phyloP scores from a whole-genome alignment of 2,113 vertebrate species.

The Stomatorhinus ivindoensis region DNA sequence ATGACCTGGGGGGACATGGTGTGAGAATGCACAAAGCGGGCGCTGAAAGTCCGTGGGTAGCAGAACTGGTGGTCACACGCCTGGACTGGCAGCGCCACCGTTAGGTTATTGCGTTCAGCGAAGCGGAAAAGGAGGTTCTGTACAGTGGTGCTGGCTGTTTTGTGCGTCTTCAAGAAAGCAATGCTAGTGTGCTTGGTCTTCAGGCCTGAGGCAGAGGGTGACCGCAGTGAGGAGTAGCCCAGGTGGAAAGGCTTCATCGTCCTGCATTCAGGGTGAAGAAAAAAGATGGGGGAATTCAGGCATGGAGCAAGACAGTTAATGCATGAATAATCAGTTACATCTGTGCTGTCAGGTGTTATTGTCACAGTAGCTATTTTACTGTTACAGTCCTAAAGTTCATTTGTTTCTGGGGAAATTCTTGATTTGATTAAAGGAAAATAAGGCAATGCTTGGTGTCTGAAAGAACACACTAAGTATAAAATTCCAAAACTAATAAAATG shows the following conservation, averaged over 20 bases:
- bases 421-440: background rate
- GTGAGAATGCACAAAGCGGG: slow-evolving; percentile 68
- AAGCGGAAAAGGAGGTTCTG: slow-evolving; percentile 83
- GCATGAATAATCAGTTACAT: background rate
- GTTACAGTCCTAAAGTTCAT: background rate
- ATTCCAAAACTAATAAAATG: background rate
- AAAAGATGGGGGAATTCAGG: background rate
- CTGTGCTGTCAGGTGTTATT: background rate
- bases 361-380: background rate
- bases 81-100: slow-evolving; percentile 69
- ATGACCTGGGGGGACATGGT: slow-evolving; percentile 65
- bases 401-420: background rate
- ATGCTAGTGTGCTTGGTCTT: slow-evolving; percentile 66
- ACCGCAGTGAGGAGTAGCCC: slow-evolving; percentile 42
- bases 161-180: slow-evolving; percentile 72
- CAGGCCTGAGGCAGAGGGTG: slow-evolving; percentile 31
- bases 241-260: slow-evolving; percentile 52
- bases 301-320: background rate
- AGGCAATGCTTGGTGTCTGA: background rate
- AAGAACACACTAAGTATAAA: background rate
- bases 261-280: slow-evolving; percentile 41
- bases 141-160: slow-evolving; percentile 54
- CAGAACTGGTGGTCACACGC: slow-evolving; percentile 77
- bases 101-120: slow-evolving; percentile 73
- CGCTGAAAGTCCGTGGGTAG: slow-evolving; percentile 68